Evolutionary conservation across 2,113 vertebrate genomes (phyloP).

Genomic region (Aegotheles bennettii): DNA sequence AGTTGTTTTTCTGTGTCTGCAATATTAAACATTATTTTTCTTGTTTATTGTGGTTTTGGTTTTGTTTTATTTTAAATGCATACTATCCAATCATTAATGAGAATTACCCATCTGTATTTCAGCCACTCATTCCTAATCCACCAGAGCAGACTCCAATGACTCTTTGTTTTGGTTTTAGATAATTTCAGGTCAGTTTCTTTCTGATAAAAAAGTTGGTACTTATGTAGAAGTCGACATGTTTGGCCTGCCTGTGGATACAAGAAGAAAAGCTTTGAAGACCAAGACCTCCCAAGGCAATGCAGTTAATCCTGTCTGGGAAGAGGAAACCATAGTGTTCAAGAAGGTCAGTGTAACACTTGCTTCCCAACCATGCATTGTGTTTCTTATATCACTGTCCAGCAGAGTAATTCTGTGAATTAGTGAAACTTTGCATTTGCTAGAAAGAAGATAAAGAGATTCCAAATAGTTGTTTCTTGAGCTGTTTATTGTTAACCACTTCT

Average conservation of each 20-base stretch:
- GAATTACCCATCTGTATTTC: neutral
- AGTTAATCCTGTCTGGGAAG: conserved; percentile 95
- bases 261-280: conserved; percentile 93
- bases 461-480: neutral
- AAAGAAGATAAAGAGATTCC: neutral
- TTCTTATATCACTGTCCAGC: neutral
- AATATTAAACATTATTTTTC: neutral
- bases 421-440: neutral
- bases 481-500: neutral
- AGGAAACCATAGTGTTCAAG: conserved; percentile 95
- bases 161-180: conserved; percentile 76
- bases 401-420: neutral
- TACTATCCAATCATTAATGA: neutral
- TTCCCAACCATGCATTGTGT: neutral
- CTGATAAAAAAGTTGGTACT: conserved; percentile 94
- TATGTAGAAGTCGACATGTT: conserved; percentile 98
- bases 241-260: conserved; percentile 94
- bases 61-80: neutral
- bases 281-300: conserved; percentile 95
- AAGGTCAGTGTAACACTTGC: conserved; percentile 74
- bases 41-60: neutral
- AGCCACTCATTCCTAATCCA: neutral
- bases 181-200: conserved; percentile 97
- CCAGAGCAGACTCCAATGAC: neutral
- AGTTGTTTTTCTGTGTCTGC: neutral